Evolutionary conservation across 2,888 invertebrate species (phyloP).

Genomic region (Brachypterus glaber): DNA sequence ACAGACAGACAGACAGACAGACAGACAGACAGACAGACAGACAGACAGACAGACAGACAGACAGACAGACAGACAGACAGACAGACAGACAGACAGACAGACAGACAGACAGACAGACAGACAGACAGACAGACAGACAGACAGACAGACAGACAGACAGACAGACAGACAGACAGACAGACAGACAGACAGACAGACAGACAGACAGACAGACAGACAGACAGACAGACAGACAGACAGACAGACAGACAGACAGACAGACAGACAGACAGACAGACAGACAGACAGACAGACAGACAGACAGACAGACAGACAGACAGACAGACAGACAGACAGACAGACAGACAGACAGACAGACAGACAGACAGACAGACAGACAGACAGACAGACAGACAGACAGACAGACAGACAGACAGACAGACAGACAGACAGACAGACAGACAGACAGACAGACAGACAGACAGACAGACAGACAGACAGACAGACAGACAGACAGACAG

Average conservation of each 20-base stretch:
- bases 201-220: slow-evolving; percentile 6
- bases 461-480: slow-evolving; percentile 5
- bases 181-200: slow-evolving; percentile 6
- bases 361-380: slow-evolving; percentile 2
- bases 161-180: slow-evolving; percentile 6
- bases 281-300: slow-evolving; percentile 10
- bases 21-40: slow-evolving; percentile 6
- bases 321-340: slow-evolving; percentile 5
- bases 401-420: slow-evolving; percentile 3
- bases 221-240: slow-evolving; percentile 2
- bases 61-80: slow-evolving; percentile 6
- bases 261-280: slow-evolving; percentile 9
- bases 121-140: slow-evolving; percentile 6
- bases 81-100: slow-evolving; percentile 6
- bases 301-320: slow-evolving; percentile 8
- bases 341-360: slow-evolving; percentile 5
- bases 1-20: slow-evolving; percentile 6
- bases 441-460: slow-evolving; percentile 7
- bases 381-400: slow-evolving; percentile 1
- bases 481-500: slow-evolving; percentile 6
- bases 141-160: slow-evolving; percentile 6
- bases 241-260: slow-evolving; percentile 10
- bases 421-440: slow-evolving; percentile 2
- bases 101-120: slow-evolving; percentile 6
- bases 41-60: slow-evolving; percentile 6